Percentiles rank a stretch among this genome's conserved stretches.
Evolutionary conservation across 35 echinoderm and acorn worm genomes (phyloP).

Genomic region (Ptychodera flava): DNA sequence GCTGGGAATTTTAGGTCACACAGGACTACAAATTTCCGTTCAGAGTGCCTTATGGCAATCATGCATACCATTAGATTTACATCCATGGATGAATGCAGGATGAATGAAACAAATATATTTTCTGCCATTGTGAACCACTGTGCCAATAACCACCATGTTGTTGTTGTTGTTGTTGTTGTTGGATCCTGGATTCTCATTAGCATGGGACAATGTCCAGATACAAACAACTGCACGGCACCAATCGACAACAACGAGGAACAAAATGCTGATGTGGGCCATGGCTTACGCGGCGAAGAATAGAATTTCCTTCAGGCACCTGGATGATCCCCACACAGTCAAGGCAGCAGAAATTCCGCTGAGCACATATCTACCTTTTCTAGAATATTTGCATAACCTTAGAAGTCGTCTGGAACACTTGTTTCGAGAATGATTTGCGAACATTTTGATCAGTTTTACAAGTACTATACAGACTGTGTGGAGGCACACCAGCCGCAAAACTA

Average conservation of each 20-base stretch:
- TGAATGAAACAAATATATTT: too few relatives aligned
- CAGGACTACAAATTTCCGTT: too few relatives aligned
- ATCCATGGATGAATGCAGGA: too few relatives aligned
- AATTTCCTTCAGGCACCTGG: not conserved
- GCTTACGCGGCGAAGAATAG: not conserved
- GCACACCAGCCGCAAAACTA: not conserved
- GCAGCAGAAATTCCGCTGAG: not conserved
- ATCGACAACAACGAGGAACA: not conserved
- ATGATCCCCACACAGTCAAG: not conserved
- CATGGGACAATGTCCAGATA: not conserved
- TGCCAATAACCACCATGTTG: too few relatives aligned
- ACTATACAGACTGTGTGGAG: not conserved
- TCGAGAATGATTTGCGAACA: not conserved
- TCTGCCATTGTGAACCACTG: too few relatives aligned
- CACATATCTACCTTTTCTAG: not conserved
- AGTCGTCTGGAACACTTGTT: not conserved
- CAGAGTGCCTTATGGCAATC: too few relatives aligned
- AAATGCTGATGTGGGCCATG: not conserved
- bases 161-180: too few relatives aligned
- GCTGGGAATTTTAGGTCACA: too few relatives aligned
- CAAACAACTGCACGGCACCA: not conserved
- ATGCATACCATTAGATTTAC: too few relatives aligned
- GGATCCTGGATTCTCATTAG: not conserved
- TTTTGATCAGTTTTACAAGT: not conserved
- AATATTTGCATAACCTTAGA: not conserved